Percentiles rank a stretch among this genome's conserved stretches.
Conservation (phyloP, 2,797 vertebrate genomes). For the Melanotaenia parkinsoni region DNA sequence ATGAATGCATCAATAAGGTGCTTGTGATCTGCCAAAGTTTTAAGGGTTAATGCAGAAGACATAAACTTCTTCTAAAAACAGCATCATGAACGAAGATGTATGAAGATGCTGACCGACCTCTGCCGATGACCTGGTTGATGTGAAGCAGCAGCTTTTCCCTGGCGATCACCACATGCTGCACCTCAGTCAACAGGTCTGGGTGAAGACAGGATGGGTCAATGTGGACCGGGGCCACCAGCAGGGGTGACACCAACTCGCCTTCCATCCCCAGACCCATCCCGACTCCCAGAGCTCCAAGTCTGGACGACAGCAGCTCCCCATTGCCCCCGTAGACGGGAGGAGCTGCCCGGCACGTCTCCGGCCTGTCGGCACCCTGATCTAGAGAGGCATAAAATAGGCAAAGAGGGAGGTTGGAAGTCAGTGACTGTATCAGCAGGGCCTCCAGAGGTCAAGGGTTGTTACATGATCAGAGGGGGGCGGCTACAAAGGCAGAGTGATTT, state of each 20-base stretch:
- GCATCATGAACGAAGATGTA: not conserved
- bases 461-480: slow-evolving; percentile 59
- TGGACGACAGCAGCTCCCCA: slow-evolving; percentile 89
- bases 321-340: slow-evolving; percentile 82
- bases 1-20: too few species aligned
- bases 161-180: slow-evolving; percentile 96
- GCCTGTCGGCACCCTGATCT: slow-evolving; percentile 93
- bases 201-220: slow-evolving; percentile 93
- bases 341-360: slow-evolving; percentile 90
- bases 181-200: slow-evolving; percentile 94
- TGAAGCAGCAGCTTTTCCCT: slow-evolving; percentile 92
- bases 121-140: slow-evolving; percentile 94
- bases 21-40: too few species aligned
- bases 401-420: slow-evolving; percentile 60
- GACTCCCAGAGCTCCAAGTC: slow-evolving; percentile 78
- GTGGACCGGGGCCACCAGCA: slow-evolving; percentile 90
- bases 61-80: not conserved
- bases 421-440: slow-evolving; percentile 47
- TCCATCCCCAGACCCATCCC: slow-evolving; percentile 78
- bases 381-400: slow-evolving; percentile 47
- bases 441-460: slow-evolving; percentile 52
- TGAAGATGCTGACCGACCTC: slow-evolving; percentile 82
- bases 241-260: slow-evolving; percentile 91
- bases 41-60: not conserved
- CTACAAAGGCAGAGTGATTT: slow-evolving; percentile 50